phyloP scores from a whole-genome alignment of 2,888 invertebrate genomes.

The Ptilodon capucinus region DNA sequence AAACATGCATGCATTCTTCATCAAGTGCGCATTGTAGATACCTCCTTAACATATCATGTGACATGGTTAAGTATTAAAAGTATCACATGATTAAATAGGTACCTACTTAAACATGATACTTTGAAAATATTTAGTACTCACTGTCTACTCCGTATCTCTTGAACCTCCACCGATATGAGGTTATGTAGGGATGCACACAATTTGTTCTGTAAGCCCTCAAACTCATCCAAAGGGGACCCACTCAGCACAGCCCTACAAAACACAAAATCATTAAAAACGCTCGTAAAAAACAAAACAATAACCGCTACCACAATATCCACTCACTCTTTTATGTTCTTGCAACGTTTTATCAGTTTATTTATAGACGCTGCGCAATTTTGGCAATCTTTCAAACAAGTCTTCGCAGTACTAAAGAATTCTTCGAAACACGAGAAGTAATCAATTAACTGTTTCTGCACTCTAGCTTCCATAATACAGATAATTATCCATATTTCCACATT shows the following conservation, averaged over 20 bases:
- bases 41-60: background rate
- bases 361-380: slow-evolving; percentile 75
- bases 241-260: slow-evolving; percentile 63
- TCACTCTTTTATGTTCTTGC: slow-evolving; percentile 76
- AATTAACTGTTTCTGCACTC: slow-evolving; percentile 77
- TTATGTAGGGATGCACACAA: slow-evolving; percentile 65
- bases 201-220: slow-evolving; percentile 63
- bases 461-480: slow-evolving; percentile 64
- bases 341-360: slow-evolving; percentile 77
- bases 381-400: slow-evolving; percentile 75
- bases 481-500: slow-evolving; percentile 34
- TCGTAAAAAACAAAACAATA: slow-evolving; percentile 30
- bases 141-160: slow-evolving; percentile 69
- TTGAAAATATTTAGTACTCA: slow-evolving; percentile 32
- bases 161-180: slow-evolving; percentile 65
- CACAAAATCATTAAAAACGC: slow-evolving; percentile 17
- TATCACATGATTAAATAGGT: background rate
- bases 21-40: background rate
- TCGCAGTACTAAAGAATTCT: slow-evolving; percentile 71
- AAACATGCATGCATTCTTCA: background rate
- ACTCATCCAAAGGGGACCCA: slow-evolving; percentile 69
- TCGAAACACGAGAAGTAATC: slow-evolving; percentile 79
- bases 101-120: background rate
- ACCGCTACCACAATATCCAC: slow-evolving; percentile 37
- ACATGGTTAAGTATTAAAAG: background rate